A percentile compares a stretch with the other conserved stretches of the same genome.
phyloP scores from a whole-genome alignment of 2,797 vertebrate genomes.

The Anguilla obscura region DNA sequence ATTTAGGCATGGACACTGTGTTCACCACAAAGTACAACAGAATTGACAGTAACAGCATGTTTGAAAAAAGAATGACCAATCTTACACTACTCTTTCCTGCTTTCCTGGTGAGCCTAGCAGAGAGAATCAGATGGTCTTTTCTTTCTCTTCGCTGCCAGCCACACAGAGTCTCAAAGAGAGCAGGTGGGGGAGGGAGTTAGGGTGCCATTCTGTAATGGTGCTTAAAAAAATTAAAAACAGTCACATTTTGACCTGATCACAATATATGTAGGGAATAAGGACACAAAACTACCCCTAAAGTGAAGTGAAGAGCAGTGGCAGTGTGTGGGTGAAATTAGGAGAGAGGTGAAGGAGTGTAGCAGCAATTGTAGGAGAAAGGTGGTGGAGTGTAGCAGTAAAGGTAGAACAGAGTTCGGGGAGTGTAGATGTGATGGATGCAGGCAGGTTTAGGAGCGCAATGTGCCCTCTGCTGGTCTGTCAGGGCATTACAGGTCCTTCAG shows the following conservation, averaged over 20 bases:
- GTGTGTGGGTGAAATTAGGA: not conserved
- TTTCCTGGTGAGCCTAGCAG: conserved; percentile 24
- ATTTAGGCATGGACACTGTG: conserved; percentile 45
- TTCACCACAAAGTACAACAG: conserved; percentile 43
- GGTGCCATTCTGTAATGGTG: conserved; percentile 11
- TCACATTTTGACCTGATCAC: conserved; percentile 33
- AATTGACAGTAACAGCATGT: conserved; percentile 27
- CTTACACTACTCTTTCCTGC: not conserved
- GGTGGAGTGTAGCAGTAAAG: conserved; percentile 6
- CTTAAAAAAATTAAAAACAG: conserved; percentile 24
- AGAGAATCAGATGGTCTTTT: not conserved
- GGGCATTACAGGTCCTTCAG: conserved; percentile 83
- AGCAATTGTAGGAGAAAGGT: not conserved
- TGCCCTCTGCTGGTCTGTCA: not conserved
- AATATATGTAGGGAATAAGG: conserved; percentile 28
- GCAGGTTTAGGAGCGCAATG: conserved; percentile 23
- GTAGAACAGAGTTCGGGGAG: conserved; percentile 31
- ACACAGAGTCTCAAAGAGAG: not conserved
- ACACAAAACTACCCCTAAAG: conserved; percentile 16
- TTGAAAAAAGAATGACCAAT: conserved; percentile 21
- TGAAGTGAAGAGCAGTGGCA: not conserved
- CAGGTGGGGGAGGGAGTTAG: not conserved
- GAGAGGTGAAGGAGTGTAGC: conserved; percentile 21
- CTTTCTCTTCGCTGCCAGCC: not conserved
- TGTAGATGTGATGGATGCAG: not conserved